Evolutionary conservation across 2,113 vertebrate genomes (phyloP).

Genomic region (Podarcis raffonei): DNA sequence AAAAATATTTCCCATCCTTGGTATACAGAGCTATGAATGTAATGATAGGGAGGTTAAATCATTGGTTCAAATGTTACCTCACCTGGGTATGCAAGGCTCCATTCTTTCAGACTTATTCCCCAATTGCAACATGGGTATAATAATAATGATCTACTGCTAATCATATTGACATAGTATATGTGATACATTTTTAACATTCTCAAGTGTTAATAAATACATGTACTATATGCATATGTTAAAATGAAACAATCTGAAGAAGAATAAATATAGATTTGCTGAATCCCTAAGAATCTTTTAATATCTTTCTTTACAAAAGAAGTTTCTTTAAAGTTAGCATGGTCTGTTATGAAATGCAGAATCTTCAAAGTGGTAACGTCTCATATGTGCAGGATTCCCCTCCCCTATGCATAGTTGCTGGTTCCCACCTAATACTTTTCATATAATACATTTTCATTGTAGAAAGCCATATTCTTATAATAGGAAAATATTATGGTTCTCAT

Average conservation of each 20-base stretch:
- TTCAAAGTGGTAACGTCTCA: constrained; percentile 36
- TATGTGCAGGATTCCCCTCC: constrained; percentile 39
- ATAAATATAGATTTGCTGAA: neutral
- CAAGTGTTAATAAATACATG: neutral
- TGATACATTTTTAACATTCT: neutral
- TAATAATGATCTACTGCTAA: neutral
- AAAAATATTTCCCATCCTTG: too few relatives aligned
- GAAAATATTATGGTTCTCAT: constrained; percentile 48
- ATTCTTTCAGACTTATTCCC: neutral
- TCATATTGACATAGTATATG: neutral
- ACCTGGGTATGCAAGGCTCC: neutral
- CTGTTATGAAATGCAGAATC: neutral
- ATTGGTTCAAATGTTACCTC: neutral
- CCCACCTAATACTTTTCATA: constrained; percentile 49
- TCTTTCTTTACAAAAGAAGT: neutral
- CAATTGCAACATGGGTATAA: neutral
- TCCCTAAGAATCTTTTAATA: constrained; percentile 5
- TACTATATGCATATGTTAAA: neutral
- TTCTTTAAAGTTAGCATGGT: constrained; percentile 11
- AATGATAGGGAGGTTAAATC: neutral
- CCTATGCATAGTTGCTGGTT: constrained; percentile 46
- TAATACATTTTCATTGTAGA: constrained; percentile 34
- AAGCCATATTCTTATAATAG: constrained; percentile 40
- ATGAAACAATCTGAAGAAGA: constrained; percentile 22
- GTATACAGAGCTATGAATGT: neutral